A percentile compares a stretch with the other conserved stretches of the same genome.
These are phyloP conservation scores for Campoletis sonorensis DNA, from an alignment of 1,140 invertebrate species.

Conservation along the genomic window DNA sequence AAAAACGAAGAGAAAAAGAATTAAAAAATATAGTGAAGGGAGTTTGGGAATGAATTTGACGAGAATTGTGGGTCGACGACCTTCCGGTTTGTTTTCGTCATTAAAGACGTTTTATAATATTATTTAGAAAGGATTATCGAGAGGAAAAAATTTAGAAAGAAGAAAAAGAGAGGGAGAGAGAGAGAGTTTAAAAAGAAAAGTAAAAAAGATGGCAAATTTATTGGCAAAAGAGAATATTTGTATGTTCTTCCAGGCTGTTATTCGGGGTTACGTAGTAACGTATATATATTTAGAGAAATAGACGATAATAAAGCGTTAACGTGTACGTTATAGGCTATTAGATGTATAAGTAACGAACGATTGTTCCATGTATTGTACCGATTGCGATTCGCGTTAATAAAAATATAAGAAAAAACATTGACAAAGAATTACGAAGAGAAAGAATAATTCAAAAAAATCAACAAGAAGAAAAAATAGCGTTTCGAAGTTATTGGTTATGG, in stretches of 20 bases:
- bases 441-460: constrained; percentile 9
- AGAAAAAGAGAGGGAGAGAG: background rate
- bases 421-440: background rate
- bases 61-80: background rate
- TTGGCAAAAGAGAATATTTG: constrained; percentile 39
- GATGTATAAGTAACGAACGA: constrained; percentile 17
- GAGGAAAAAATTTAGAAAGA: too few relatives aligned
- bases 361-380: constrained; percentile 13
- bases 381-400: constrained; percentile 4
- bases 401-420: too few relatives aligned
- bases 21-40: background rate
- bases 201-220: background rate
- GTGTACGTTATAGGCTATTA: constrained; percentile 22
- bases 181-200: background rate
- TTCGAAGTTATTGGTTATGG: constrained; percentile 49
- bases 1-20: background rate
- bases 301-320: constrained; percentile 13
- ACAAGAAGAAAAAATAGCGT: constrained; percentile 23
- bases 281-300: background rate
- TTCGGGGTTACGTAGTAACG: constrained; percentile 30
- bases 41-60: background rate
- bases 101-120: background rate
- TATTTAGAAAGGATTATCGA: background rate
- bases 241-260: constrained; percentile 42
- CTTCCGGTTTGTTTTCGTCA: constrained; percentile 1